Conservation (phyloP, 2,888 invertebrate species). For the Caenorhabditis panamensis region DNA sequence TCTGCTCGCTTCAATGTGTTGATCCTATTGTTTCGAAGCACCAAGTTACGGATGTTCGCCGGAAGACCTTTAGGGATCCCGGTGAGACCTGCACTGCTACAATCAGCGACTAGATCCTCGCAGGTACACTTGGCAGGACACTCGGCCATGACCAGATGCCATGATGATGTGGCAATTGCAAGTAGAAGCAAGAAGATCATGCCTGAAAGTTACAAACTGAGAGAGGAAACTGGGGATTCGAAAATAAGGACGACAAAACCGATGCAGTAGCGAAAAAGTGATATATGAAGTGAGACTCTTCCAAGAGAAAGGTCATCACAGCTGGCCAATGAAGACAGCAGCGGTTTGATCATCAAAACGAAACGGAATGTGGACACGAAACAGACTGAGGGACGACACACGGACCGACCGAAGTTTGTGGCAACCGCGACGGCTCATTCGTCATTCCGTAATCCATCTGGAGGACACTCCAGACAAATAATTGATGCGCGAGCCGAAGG, state of each 20-base stretch:
- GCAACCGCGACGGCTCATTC: constrained; percentile 30
- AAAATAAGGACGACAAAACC: no score
- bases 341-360: not conserved
- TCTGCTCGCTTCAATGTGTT: constrained; percentile 33
- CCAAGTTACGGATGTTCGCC: constrained; percentile 13
- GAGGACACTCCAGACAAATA: constrained; percentile 37
- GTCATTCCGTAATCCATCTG: constrained; percentile 60
- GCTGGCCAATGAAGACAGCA: constrained; percentile 4
- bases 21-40: constrained; percentile 52
- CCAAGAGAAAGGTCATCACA: constrained; percentile 40
- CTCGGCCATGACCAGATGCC: not conserved
- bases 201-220: constrained; percentile 15
- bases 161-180: constrained; percentile 27
- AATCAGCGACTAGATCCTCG: constrained; percentile 36
- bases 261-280: constrained; percentile 1
- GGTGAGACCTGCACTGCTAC: constrained; percentile 47
- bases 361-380: not conserved
- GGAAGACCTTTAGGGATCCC: constrained; percentile 32
- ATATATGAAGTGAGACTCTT: constrained; percentile 11
- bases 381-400: not conserved
- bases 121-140: constrained; percentile 47
- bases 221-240: not conserved
- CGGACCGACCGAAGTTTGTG: constrained; percentile 9
- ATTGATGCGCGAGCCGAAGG: constrained; percentile 33
- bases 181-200: constrained; percentile 45